Percentiles rank a stretch among this genome's conserved stretches.
Evolutionary conservation across 2,113 vertebrate genomes (phyloP).

Genomic region (Trematocara stigmaticum): DNA sequence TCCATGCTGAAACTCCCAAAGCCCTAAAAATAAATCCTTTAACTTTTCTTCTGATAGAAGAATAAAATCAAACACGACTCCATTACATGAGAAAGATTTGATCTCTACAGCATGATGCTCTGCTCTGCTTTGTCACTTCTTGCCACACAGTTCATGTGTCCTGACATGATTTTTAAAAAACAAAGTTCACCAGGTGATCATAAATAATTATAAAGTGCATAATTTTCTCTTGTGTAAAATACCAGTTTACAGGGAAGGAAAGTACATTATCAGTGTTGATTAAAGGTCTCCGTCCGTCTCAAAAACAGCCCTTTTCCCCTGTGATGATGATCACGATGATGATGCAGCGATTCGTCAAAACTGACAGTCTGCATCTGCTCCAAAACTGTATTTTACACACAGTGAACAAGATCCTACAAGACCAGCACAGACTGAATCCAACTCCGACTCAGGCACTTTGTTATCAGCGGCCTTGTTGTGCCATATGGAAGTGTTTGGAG

Average conservation of each 20-base stretch:
- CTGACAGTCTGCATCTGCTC: neutral
- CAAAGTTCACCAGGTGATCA: neutral
- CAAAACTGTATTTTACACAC: neutral
- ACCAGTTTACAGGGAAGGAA: neutral
- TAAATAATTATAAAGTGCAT: neutral
- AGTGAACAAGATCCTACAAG: neutral
- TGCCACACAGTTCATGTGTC: neutral
- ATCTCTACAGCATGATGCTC: neutral
- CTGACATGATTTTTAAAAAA: neutral
- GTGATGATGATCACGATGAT: neutral
- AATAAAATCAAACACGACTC: neutral
- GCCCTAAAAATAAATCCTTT: neutral
- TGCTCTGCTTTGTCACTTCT: neutral
- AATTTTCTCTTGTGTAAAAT: neutral
- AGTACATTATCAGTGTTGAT: neutral
- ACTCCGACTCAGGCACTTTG: neutral
- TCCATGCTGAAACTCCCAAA: neutral
- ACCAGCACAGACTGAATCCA: neutral
- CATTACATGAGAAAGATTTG: neutral
- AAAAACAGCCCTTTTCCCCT: neutral
- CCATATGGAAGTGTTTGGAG: conserved; percentile 38
- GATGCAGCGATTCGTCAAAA: neutral
- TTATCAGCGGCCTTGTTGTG: neutral
- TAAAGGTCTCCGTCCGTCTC: neutral
- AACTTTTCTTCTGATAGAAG: neutral